Conservation (phyloP, 2,113 vertebrate genomes). For the Piprites chloris region DNA sequence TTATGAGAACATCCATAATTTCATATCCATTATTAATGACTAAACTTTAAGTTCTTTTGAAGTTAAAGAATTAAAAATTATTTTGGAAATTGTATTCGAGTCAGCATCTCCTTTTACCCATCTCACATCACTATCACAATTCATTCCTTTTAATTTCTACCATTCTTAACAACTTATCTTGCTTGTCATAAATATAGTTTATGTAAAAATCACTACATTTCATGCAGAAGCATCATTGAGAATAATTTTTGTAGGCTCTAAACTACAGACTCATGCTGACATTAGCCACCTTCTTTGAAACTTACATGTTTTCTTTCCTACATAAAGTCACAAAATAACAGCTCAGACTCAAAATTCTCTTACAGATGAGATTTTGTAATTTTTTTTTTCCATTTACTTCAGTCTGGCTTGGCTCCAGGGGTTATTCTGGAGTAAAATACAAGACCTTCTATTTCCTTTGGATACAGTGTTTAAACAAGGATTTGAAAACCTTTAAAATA, state of each 20-base stretch:
- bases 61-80: not conserved
- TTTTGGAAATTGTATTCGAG: not conserved
- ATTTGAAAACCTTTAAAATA: not conserved
- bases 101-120: not conserved
- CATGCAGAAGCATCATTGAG: not conserved
- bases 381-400: not conserved
- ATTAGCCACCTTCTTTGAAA: not conserved
- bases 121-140: not conserved
- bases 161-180: not conserved
- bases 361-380: not conserved
- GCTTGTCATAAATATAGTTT: not conserved
- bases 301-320: not conserved
- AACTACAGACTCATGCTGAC: not conserved
- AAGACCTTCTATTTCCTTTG: not conserved
- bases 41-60: not conserved
- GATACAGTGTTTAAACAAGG: not conserved
- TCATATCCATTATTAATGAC: not conserved
- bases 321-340: not conserved
- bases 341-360: not conserved
- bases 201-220: not conserved
- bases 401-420: not conserved
- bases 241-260: not conserved
- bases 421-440: not conserved
- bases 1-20: not conserved
- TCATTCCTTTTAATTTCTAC: not conserved